Evolutionary conservation across 2,888 invertebrate species (phyloP).

Genomic region (Netelia melanura): DNA sequence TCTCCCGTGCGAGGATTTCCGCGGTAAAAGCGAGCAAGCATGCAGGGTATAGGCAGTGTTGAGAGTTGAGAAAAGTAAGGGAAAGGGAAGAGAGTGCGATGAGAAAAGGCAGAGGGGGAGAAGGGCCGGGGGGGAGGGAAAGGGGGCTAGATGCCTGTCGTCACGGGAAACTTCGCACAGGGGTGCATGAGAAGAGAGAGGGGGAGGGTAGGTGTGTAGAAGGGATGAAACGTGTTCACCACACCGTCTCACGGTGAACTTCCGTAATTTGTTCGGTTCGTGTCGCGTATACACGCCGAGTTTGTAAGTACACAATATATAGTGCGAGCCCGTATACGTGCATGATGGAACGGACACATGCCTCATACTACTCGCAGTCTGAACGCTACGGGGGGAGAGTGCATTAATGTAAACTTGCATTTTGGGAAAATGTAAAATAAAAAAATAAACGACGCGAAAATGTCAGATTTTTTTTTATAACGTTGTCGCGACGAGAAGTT

Average conservation of each 20-base stretch:
- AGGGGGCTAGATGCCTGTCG: slow-evolving; percentile 43
- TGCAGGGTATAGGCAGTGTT: slow-evolving; percentile 25
- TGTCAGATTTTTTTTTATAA: not conserved
- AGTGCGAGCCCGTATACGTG: slow-evolving; percentile 2
- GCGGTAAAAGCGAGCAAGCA: slow-evolving; percentile 26
- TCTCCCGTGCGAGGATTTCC: slow-evolving; percentile 31
- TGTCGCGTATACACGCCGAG: slow-evolving; percentile 61
- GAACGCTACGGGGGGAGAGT: not conserved
- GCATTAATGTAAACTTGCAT: not conserved
- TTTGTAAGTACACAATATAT: slow-evolving; percentile 25
- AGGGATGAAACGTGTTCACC: slow-evolving; percentile 65
- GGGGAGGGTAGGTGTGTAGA: not conserved
- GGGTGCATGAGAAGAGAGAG: not conserved
- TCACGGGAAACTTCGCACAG: slow-evolving; percentile 50
- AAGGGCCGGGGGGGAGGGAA: not conserved
- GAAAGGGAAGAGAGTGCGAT: not conserved
- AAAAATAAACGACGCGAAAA: not conserved
- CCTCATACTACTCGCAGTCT: not conserved
- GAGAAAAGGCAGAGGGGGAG: not conserved
- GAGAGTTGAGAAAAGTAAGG: slow-evolving; percentile 27
- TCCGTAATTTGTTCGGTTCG: slow-evolving; percentile 76
- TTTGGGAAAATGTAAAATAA: no score
- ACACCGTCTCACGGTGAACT: slow-evolving; percentile 71
- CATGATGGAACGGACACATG: not conserved
- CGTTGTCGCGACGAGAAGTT: no score